Conservation (phyloP, 2,113 vertebrate species). For the Cavia porcellus region DNA sequence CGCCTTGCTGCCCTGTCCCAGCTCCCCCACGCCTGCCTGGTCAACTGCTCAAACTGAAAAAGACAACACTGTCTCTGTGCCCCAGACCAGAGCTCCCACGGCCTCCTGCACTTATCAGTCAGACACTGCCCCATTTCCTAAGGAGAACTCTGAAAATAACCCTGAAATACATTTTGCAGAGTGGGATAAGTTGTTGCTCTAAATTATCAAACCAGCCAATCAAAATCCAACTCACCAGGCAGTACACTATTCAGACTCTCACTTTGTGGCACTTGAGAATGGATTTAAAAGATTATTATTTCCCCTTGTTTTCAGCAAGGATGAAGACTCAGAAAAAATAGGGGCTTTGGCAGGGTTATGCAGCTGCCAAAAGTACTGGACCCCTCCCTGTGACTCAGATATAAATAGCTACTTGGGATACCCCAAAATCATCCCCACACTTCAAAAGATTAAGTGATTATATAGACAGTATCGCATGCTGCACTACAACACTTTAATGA, state of each 20-base stretch:
- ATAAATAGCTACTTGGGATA: background rate
- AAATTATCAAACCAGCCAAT: background rate
- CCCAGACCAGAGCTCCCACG: background rate
- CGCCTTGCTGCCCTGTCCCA: background rate
- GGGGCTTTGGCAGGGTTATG: background rate
- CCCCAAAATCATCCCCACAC: background rate
- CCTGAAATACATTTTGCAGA: background rate
- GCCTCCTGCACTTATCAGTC: fast-evolving
- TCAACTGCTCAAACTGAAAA: background rate
- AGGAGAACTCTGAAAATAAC: background rate
- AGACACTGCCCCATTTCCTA: fast-evolving
- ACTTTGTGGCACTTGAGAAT: background rate
- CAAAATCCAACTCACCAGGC: background rate
- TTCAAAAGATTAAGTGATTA: slow-evolving; percentile 22
- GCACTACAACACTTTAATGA: background rate
- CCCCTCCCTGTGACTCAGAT: background rate
- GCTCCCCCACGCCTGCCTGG: background rate
- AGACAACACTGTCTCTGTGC: fast-evolving
- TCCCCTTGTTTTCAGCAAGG: background rate
- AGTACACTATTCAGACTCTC: fast-evolving
- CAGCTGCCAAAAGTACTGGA: background rate
- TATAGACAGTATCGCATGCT: background rate
- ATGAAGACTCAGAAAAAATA: background rate
- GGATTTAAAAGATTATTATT: background rate
- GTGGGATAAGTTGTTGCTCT: background rate